Evolutionary conservation across 2,888 invertebrate genomes (phyloP).

Genomic region (Ichneumoninae sp.): DNA sequence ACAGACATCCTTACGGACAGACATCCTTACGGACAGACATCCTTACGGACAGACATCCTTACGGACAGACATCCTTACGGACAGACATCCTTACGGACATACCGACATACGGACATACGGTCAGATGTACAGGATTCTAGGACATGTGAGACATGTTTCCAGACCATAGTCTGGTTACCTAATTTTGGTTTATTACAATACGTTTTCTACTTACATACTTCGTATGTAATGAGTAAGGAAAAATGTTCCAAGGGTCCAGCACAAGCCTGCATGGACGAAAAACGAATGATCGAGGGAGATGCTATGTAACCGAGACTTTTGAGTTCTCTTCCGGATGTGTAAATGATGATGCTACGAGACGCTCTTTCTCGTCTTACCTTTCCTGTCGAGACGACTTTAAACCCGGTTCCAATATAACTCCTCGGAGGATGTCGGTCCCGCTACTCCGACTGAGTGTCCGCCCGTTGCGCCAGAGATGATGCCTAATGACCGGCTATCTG

Average conservation of each 20-base stretch:
- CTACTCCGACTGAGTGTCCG: slow-evolving; percentile 41
- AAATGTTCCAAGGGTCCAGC: neutral
- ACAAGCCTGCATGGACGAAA: neutral
- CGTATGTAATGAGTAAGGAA: too few relatives aligned
- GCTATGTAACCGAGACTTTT: slow-evolving; percentile 22
- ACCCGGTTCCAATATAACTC: slow-evolving; percentile 62
- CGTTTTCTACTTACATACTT: too few relatives aligned
- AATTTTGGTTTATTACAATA: too few relatives aligned
- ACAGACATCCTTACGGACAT: too few relatives aligned
- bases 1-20: too few relatives aligned
- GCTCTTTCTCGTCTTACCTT: slow-evolving; percentile 58
- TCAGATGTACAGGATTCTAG: too few relatives aligned
- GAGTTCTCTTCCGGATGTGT: slow-evolving; percentile 60
- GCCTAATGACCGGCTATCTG: slow-evolving; percentile 60
- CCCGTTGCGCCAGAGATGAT: slow-evolving; percentile 32
- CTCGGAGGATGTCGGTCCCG: slow-evolving; percentile 63
- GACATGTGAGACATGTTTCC: too few relatives aligned
- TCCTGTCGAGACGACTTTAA: slow-evolving; percentile 58
- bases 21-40: too few relatives aligned
- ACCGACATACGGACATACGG: too few relatives aligned
- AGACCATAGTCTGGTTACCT: too few relatives aligned
- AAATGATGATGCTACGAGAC: slow-evolving; percentile 44
- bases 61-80: too few relatives aligned
- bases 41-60: too few relatives aligned
- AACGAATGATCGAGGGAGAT: slow-evolving; percentile 18